phyloP scores from a whole-genome alignment of 37 sponge, comb jelly and placozoan species.

The Aplysina aerophoba region DNA sequence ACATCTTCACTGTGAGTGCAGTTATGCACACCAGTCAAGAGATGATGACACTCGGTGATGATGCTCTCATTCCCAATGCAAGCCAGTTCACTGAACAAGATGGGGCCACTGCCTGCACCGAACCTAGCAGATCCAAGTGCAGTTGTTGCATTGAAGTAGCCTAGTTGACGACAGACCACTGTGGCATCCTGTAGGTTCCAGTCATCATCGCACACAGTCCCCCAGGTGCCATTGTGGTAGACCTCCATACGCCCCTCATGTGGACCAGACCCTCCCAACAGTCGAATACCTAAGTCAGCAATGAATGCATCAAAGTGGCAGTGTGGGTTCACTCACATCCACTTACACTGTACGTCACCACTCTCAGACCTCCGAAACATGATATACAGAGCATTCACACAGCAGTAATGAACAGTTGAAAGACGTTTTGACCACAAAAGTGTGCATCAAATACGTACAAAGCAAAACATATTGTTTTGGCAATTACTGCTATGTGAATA shows the following conservation, averaged over 20 bases:
- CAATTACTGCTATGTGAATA: too few relatives aligned
- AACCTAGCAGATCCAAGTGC: background rate
- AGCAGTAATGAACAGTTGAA: too few relatives aligned
- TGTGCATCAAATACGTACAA: too few relatives aligned
- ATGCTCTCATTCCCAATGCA: background rate
- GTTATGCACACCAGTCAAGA: conserved; percentile 4
- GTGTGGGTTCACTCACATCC: too few relatives aligned
- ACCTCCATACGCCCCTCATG: conserved; percentile 28
- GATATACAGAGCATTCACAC: too few relatives aligned
- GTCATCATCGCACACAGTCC: conserved; percentile 14
- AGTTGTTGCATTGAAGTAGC: background rate
- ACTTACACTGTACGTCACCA: too few relatives aligned
- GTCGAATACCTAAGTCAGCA: background rate
- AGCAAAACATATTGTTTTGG: too few relatives aligned
- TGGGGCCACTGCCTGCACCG: conserved; percentile 16
- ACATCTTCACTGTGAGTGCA: conserved; percentile 35
- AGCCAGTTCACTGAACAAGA: background rate
- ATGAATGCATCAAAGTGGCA: too few relatives aligned
- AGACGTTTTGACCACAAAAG: too few relatives aligned
- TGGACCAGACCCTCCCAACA: background rate
- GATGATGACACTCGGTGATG: conserved; percentile 14
- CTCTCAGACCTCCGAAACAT: too few relatives aligned
- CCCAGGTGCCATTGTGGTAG: conserved; percentile 31
- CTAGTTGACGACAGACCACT: conserved; percentile 22
- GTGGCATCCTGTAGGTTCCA: conserved; percentile 9